A percentile compares a stretch with the other conserved stretches of the same genome.
Conservation (phyloP, 2,888 invertebrate species). For the Agonopterix alstromeriana region DNA sequence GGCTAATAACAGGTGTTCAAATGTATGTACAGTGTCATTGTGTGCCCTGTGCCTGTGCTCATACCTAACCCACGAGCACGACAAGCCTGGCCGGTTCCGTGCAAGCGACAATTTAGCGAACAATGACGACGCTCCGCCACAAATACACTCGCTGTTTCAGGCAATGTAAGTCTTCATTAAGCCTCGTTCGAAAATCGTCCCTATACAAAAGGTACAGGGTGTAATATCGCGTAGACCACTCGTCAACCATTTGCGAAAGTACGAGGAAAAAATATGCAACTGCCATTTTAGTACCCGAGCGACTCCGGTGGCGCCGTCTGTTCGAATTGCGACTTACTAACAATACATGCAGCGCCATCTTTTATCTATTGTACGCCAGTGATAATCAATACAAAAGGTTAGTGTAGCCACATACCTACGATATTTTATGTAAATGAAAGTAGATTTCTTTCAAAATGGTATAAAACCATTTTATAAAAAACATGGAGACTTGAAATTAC, state of each 20-base stretch:
- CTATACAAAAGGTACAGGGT: conserved; percentile 25
- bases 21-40: conserved; percentile 69
- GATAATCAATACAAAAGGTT: conserved; percentile 62
- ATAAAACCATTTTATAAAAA: no score
- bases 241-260: conserved; percentile 23
- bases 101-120: conserved; percentile 76
- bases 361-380: conserved; percentile 67
- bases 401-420: conserved; percentile 6
- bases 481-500: no score
- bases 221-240: conserved; percentile 20
- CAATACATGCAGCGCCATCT: conserved; percentile 70
- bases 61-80: conserved; percentile 74
- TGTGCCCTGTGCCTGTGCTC: conserved; percentile 51
- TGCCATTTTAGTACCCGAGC: conserved; percentile 72
- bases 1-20: conserved; percentile 75
- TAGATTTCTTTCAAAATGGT: no score
- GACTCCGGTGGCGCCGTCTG: conserved; percentile 75
- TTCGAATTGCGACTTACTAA: conserved; percentile 58
- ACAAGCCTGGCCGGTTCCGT: conserved; percentile 71
- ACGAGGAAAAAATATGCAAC: conserved; percentile 70
- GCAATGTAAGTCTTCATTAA: conserved; percentile 52
- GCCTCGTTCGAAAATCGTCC: conserved; percentile 24
- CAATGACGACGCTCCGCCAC: conserved; percentile 72
- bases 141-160: conserved; percentile 63
- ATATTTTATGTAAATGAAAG: no score